Conservation (phyloP, 2,797 vertebrate genomes). For the Cossypha niveicapilla region DNA sequence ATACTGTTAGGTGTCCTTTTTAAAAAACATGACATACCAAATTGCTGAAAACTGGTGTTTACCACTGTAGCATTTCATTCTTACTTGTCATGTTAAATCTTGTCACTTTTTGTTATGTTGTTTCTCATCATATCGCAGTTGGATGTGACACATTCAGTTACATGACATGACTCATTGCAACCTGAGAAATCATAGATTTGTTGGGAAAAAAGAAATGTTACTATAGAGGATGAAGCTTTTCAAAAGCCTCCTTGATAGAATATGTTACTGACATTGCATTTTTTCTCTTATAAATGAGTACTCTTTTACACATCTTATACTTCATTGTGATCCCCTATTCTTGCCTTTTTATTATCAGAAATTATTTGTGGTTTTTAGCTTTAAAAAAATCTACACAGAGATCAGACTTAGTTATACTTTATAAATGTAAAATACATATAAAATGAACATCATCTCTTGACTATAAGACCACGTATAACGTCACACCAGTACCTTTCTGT, state of each 20-base stretch:
- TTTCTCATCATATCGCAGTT: conserved; percentile 53
- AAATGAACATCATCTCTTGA: neutral
- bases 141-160: conserved; percentile 47
- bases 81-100: conserved; percentile 46
- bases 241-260: neutral
- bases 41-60: conserved; percentile 44
- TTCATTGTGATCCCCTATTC: neutral
- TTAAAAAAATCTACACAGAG: neutral
- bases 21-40: conserved; percentile 48
- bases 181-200: conserved; percentile 33
- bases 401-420: neutral
- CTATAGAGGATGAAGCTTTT: neutral
- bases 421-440: neutral
- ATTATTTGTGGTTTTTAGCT: neutral
- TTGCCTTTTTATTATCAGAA: neutral
- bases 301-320: neutral
- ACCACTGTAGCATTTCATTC: conserved; percentile 43
- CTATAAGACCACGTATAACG: neutral
- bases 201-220: conserved; percentile 20
- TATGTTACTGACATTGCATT: neutral
- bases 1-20: conserved; percentile 36
- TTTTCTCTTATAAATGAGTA: neutral
- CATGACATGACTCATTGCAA: conserved; percentile 46
- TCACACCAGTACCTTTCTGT: neutral
- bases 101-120: conserved; percentile 46